A percentile compares a stretch with the other conserved stretches of the same genome.
These are phyloP conservation scores for Smutsia gigantea DNA, from an alignment of 2,797 vertebrate genomes.

Conservation along the genomic window DNA sequence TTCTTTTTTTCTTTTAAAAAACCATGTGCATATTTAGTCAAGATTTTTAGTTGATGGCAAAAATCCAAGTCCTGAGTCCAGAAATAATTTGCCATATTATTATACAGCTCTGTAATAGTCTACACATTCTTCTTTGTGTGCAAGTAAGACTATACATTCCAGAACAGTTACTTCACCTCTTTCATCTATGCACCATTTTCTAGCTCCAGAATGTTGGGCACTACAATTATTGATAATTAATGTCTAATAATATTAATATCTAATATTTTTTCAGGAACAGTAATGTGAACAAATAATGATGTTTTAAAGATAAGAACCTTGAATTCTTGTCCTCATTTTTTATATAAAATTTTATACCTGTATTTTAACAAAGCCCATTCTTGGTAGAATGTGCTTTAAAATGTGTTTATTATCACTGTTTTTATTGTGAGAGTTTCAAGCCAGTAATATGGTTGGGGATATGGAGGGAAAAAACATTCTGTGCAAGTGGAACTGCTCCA, in stretches of 20 bases:
- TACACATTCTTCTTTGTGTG: neutral
- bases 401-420: neutral
- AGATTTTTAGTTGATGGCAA: neutral
- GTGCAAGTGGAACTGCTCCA: neutral
- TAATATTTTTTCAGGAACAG: neutral
- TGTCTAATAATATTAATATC: neutral
- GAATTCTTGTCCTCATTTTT: neutral
- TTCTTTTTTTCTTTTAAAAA: neutral
- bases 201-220: neutral
- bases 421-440: neutral
- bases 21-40: neutral
- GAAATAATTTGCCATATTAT: neutral
- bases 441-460: neutral
- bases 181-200: neutral
- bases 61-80: neutral
- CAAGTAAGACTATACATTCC: neutral
- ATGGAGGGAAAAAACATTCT: neutral
- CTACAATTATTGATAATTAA: neutral
- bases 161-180: neutral
- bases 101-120: neutral
- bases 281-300: neutral
- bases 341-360: neutral
- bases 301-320: neutral
- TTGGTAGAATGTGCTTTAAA: neutral
- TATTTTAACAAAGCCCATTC: neutral